These are phyloP conservation scores for Platycnemis pennipes DNA, from an alignment of 2,888 invertebrate genomes.

Conservation along the genomic window DNA sequence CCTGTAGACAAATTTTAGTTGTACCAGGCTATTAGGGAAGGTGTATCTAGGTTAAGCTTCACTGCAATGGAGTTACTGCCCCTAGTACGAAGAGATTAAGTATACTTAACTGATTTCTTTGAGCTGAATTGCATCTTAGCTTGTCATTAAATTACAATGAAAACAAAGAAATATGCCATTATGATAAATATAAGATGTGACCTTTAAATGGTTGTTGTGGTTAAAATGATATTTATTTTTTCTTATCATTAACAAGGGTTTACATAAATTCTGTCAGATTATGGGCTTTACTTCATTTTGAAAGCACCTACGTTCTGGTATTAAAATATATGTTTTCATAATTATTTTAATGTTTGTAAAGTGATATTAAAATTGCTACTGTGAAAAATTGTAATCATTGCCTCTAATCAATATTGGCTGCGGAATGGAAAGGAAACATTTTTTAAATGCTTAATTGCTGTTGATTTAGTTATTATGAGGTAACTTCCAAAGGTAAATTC, in stretches of 20 bases:
- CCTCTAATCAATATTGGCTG: constrained; percentile 40
- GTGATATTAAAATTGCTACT: constrained; percentile 31
- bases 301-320: not conserved
- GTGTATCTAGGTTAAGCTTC: constrained; percentile 22
- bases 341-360: not conserved
- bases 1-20: not conserved
- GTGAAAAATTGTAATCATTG: constrained; percentile 36
- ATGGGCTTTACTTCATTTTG: constrained; percentile 15
- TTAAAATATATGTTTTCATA: not conserved
- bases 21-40: not conserved
- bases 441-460: constrained; percentile 23
- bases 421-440: not conserved
- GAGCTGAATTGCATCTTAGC: not conserved
- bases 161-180: not conserved
- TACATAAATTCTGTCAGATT: constrained; percentile 33
- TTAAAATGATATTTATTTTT: not conserved
- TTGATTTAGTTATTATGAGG: constrained; percentile 24
- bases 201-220: not conserved
- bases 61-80: not conserved
- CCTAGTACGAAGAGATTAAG: not conserved
- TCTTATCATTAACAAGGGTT: constrained; percentile 53
- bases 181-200: not conserved
- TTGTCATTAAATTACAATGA: not conserved
- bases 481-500: constrained; percentile 45
- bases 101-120: not conserved